Percentiles rank a stretch among this genome's conserved stretches.
These are phyloP conservation scores for Tholera decimalis DNA, from an alignment of 2,888 invertebrate species.

Conservation along the genomic window DNA sequence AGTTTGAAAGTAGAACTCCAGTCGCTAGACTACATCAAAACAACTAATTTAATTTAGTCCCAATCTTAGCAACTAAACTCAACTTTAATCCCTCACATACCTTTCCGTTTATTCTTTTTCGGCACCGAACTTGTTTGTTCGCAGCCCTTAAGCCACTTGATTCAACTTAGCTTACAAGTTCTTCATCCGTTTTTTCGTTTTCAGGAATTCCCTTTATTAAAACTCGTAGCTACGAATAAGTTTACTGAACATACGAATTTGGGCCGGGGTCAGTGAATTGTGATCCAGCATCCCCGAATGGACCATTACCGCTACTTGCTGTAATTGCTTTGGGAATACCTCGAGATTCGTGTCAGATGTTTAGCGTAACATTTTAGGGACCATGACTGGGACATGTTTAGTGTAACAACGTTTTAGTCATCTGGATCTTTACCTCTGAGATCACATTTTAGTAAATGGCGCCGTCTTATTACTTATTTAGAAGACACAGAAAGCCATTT, in stretches of 20 bases:
- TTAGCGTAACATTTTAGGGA: conserved; percentile 65
- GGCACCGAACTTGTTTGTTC: conserved; percentile 60
- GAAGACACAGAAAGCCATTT: conserved; percentile 62
- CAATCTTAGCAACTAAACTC: conserved; percentile 58
- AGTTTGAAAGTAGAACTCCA: conserved; percentile 61
- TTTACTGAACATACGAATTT: conserved; percentile 66
- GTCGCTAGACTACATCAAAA: conserved; percentile 48
- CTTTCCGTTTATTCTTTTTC: conserved; percentile 64
- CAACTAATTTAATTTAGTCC: conserved; percentile 66
- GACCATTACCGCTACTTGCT: conserved; percentile 70
- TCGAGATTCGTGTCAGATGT: conserved; percentile 64
- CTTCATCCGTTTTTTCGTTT: conserved; percentile 62
- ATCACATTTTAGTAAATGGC: conserved; percentile 66
- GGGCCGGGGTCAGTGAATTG: conserved; percentile 68
- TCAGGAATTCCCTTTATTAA: conserved; percentile 63
- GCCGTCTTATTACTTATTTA: conserved; percentile 64
- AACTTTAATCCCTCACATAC: conserved; percentile 64
- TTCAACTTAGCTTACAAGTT: conserved; percentile 66
- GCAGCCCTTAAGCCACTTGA: conserved; percentile 64
- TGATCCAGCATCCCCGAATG: conserved; percentile 67
- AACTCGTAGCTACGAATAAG: conserved; percentile 55
- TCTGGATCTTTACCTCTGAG: conserved; percentile 57
- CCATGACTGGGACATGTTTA: conserved; percentile 58
- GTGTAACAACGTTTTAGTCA: conserved; percentile 61
- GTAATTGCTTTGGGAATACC: conserved; percentile 76